phyloP scores from a whole-genome alignment of 1,140 invertebrate species.

The Anastatus disparis region DNA sequence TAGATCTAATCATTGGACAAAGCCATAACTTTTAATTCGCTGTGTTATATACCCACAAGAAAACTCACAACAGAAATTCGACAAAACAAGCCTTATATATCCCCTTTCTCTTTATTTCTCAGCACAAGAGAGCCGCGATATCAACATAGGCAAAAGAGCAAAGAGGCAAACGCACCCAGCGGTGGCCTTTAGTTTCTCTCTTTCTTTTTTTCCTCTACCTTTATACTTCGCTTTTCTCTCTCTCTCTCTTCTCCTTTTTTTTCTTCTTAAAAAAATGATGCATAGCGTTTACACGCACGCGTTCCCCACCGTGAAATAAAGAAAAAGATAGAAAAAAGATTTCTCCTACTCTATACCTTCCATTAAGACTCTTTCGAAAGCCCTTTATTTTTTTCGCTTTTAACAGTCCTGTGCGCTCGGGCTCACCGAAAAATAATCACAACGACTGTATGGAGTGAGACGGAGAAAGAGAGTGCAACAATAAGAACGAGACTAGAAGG shows the following conservation, averaged over 20 bases:
- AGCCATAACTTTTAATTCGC: not conserved
- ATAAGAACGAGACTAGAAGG: conserved; percentile 55
- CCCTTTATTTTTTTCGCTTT: conserved; percentile 50
- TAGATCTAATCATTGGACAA: not conserved
- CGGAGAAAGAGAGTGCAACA: too few relatives aligned
- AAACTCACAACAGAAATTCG: not conserved
- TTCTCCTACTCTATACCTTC: too few relatives aligned
- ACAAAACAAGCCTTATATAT: conserved; percentile 8
- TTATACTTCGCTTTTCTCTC: conserved; percentile 37
- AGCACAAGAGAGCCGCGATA: conserved; percentile 28
- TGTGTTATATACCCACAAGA: conserved; percentile 3
- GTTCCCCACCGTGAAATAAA: conserved; percentile 42
- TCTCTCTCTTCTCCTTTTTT: not conserved
- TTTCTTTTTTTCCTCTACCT: not conserved
- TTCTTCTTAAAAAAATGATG: conserved; percentile 60
- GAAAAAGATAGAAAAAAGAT: too few relatives aligned
- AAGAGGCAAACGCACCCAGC: conserved; percentile 63
- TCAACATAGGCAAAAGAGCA: conserved; percentile 52
- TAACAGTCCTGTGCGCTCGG: conserved; percentile 47
- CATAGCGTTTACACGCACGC: conserved; percentile 64
- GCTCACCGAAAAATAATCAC: conserved; percentile 44
- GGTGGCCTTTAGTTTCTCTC: conserved; percentile 61
- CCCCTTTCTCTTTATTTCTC: conserved; percentile 13
- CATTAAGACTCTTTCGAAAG: not conserved
- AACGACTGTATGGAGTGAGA: too few relatives aligned